Percentiles rank a stretch among this genome's conserved stretches.
Evolutionary conservation across 2,888 invertebrate genomes (phyloP).

Genomic region (Vesta saturnalis): DNA sequence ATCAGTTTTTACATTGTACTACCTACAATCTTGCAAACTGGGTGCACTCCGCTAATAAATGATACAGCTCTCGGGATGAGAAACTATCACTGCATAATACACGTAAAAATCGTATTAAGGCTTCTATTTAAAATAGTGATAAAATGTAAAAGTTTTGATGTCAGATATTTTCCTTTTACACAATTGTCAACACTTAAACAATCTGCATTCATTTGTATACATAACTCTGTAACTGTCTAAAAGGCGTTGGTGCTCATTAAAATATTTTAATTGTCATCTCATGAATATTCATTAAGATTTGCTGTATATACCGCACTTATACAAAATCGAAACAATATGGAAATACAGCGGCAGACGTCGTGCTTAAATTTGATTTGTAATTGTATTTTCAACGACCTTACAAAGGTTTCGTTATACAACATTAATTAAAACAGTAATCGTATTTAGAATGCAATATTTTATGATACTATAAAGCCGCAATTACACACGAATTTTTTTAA

Average conservation of each 20-base stretch:
- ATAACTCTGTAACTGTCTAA: constrained; percentile 32
- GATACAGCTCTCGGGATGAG: too few relatives aligned
- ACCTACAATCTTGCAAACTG: too few relatives aligned
- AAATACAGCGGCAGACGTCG: constrained; percentile 19
- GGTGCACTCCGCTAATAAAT: too few relatives aligned
- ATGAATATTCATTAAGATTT: constrained; percentile 55
- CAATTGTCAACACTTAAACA: constrained; percentile 17
- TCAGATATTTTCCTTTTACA: neutral
- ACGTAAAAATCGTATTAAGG: too few relatives aligned
- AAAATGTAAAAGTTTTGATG: neutral
- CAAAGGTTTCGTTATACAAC: too few relatives aligned
- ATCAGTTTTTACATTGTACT: too few relatives aligned
- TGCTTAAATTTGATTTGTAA: constrained; percentile 30
- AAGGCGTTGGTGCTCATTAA: constrained; percentile 52
- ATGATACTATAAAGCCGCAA: too few relatives aligned
- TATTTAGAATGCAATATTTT: too few relatives aligned
- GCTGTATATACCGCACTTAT: constrained; percentile 46
- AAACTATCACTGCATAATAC: too few relatives aligned
- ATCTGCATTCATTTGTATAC: constrained; percentile 22
- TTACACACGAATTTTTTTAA: too few relatives aligned
- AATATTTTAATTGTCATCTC: constrained; percentile 60
- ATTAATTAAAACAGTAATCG: too few relatives aligned
- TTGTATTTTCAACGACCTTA: constrained; percentile 30
- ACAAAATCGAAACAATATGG: constrained; percentile 20
- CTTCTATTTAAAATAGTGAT: too few relatives aligned